Conservation (phyloP, 2,888 invertebrate species). For the Gastracanthus pulcherrimus region DNA sequence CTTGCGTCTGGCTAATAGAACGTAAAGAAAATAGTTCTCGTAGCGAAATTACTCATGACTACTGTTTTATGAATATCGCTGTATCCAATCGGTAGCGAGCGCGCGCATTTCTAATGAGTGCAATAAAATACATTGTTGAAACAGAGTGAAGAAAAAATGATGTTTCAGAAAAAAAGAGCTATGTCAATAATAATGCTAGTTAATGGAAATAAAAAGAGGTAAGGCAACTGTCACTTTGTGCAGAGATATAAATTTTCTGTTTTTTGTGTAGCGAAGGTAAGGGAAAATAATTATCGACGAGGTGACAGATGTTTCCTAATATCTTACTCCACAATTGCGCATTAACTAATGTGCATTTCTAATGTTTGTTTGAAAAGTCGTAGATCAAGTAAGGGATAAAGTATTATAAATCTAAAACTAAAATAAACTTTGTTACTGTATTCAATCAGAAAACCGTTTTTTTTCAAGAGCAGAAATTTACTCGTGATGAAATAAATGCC, state of each 20-base stretch:
- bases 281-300: not conserved
- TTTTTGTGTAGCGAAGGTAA: too few relatives aligned
- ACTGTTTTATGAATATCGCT: not conserved
- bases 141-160: too few relatives aligned
- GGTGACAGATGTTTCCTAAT: too few relatives aligned
- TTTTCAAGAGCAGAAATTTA: not conserved
- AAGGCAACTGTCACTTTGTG: too few relatives aligned
- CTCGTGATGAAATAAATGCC: not conserved
- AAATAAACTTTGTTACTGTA: too few relatives aligned
- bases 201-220: not conserved
- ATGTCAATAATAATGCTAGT: not conserved
- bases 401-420: too few relatives aligned
- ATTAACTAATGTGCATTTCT: not conserved
- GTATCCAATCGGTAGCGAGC: not conserved
- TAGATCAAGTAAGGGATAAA: too few relatives aligned
- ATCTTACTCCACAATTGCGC: too few relatives aligned
- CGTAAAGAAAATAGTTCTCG: too few relatives aligned
- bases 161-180: not conserved
- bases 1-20: not conserved
- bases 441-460: too few relatives aligned
- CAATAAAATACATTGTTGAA: too few relatives aligned
- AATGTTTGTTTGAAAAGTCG: not conserved
- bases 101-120: not conserved
- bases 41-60: not conserved
- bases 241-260: too few relatives aligned